Evolutionary conservation across 2,113 vertebrate genomes (phyloP).

Genomic region (Pterophyllum scalare): DNA sequence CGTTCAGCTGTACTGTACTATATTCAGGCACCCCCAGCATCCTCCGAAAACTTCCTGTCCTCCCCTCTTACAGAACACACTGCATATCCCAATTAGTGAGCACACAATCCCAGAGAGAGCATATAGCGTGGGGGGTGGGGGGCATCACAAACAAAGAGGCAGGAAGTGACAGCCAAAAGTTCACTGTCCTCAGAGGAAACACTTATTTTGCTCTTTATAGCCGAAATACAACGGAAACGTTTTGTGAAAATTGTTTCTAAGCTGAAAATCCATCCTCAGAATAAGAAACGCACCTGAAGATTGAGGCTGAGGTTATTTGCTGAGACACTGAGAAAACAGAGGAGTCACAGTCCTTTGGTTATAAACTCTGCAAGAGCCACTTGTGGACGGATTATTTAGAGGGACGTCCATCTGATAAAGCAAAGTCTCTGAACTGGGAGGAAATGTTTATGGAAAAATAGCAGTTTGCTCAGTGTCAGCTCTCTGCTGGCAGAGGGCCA

Average conservation of each 20-base stretch:
- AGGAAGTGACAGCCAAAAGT: constrained; percentile 59
- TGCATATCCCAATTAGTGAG: constrained; percentile 48
- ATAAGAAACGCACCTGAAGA: constrained; percentile 20
- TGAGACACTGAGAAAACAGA: not conserved
- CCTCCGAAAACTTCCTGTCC: constrained; percentile 54
- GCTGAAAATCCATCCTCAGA: not conserved
- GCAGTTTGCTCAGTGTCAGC: constrained; percentile 49
- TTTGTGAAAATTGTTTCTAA: not conserved
- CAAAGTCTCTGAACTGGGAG: constrained; percentile 37
- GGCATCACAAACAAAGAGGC: constrained; percentile 44
- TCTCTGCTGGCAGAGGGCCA: constrained; percentile 51
- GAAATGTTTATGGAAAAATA: constrained; percentile 72
- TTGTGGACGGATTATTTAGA: constrained; percentile 41
- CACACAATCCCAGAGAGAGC: constrained; percentile 24
- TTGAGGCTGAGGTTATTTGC: not conserved
- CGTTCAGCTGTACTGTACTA: not conserved
- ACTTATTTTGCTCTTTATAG: constrained; percentile 38
- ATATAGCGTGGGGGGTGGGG: constrained; percentile 26
- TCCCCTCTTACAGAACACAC: constrained; percentile 22
- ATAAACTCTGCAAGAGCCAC: constrained; percentile 22
- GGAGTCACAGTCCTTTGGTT: constrained; percentile 5
- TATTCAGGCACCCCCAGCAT: not conserved
- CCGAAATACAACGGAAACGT: not conserved
- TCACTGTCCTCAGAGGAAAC: constrained; percentile 56
- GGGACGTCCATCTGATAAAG: constrained; percentile 43